Conservation (phyloP, 2,113 vertebrate genomes). For the Oreochromis aureus region DNA sequence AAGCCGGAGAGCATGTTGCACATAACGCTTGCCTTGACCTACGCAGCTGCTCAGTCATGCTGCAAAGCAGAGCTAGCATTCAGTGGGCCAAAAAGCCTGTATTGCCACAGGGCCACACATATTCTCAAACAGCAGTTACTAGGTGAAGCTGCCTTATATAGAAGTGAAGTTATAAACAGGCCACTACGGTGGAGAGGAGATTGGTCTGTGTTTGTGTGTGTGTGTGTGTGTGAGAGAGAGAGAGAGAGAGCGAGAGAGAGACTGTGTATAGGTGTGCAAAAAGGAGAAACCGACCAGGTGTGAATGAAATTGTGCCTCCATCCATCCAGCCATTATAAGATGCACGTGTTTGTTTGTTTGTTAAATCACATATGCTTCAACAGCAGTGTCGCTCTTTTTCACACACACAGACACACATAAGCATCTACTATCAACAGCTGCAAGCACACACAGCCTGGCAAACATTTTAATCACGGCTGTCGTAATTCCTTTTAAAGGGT, state of each 20-base stretch:
- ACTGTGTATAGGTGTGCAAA: background rate
- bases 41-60: background rate
- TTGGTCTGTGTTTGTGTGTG: background rate
- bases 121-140: constrained; percentile 15
- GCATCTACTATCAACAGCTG: background rate
- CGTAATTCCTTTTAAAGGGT: background rate
- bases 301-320: background rate
- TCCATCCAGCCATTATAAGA: background rate
- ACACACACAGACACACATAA: background rate
- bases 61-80: constrained; percentile 6
- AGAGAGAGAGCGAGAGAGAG: background rate
- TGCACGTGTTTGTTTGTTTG: background rate
- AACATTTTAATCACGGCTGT: background rate
- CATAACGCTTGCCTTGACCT: background rate
- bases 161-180: background rate
- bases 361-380: background rate
- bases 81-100: background rate
- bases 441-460: background rate
- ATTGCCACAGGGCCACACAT: background rate
- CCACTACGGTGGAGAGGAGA: background rate
- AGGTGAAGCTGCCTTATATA: constrained; percentile 2
- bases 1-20: background rate
- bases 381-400: background rate
- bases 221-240: background rate
- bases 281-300: background rate